phyloP scores from a whole-genome alignment of 2,797 vertebrate species.

The Spea hammondii region DNA sequence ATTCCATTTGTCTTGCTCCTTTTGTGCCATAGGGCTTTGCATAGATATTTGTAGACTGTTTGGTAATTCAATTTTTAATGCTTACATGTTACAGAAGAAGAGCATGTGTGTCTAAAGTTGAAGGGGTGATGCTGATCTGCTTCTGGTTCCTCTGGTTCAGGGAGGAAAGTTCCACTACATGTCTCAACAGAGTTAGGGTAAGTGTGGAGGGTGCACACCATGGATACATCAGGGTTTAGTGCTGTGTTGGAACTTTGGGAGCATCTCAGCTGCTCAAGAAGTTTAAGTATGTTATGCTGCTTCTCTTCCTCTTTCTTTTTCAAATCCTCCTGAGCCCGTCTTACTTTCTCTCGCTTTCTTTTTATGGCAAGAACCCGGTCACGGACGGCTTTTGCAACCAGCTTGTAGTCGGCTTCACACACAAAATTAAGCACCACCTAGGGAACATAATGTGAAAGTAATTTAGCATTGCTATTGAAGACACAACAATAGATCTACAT shows the following conservation, averaged over 20 bases:
- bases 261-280: slow-evolving; percentile 60
- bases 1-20: too few relatives aligned
- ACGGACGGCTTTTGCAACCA: slow-evolving; percentile 89
- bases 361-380: slow-evolving; percentile 88
- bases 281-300: slow-evolving; percentile 56
- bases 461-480: too few relatives aligned
- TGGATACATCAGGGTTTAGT: slow-evolving; percentile 2
- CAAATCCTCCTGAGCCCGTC: slow-evolving; percentile 68
- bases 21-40: too few relatives aligned
- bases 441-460: background rate
- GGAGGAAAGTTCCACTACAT: slow-evolving; percentile 71
- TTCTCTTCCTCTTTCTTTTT: slow-evolving; percentile 67
- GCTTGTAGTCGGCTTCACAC: slow-evolving; percentile 90
- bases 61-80: background rate
- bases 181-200: slow-evolving; percentile 72
- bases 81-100: slow-evolving; percentile 77
- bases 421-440: slow-evolving; percentile 91
- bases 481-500: too few relatives aligned
- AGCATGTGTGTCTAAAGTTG: slow-evolving; percentile 71
- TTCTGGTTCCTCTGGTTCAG: slow-evolving; percentile 88
- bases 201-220: slow-evolving; percentile 53
- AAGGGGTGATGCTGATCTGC: slow-evolving; percentile 84
- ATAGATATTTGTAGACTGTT: too few relatives aligned
- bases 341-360: slow-evolving; percentile 85
- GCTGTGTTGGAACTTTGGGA: slow-evolving; percentile 37